Evolutionary conservation across 2,797 vertebrate species (phyloP).

Genomic region (Neoniphon sammara): DNA sequence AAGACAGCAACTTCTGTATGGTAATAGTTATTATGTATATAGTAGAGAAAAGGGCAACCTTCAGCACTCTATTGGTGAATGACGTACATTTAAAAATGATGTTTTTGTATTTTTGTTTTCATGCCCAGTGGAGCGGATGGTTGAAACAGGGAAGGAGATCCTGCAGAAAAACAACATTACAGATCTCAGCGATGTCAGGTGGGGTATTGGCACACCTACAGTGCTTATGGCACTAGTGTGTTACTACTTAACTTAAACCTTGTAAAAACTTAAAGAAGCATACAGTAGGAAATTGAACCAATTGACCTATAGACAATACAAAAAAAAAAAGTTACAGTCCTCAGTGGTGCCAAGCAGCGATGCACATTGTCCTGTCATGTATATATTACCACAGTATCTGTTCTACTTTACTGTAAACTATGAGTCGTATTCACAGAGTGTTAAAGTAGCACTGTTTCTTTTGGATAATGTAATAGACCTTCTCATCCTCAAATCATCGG

Average conservation of each 20-base stretch:
- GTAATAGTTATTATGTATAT: too few species aligned
- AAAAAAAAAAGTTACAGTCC: neutral
- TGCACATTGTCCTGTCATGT: neutral
- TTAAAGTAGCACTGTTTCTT: neutral
- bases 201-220: conserved; percentile 25
- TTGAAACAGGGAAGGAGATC: conserved; percentile 88
- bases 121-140: conserved; percentile 89
- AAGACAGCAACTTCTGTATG: too few species aligned
- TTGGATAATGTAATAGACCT: neutral
- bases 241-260: too few species aligned
- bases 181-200: conserved; percentile 92
- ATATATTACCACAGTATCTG: neutral
- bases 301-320: too few species aligned
- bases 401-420: neutral
- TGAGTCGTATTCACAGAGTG: too few species aligned
- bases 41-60: neutral
- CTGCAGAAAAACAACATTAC: conserved; percentile 88
- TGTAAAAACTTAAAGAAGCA: too few species aligned
- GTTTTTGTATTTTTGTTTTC: conserved; percentile 31
- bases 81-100: neutral
- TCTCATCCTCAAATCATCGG: neutral
- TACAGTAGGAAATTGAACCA: too few species aligned
- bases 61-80: neutral
- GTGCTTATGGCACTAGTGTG: neutral
- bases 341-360: neutral